Conservation (phyloP, 2,888 invertebrate genomes). For the Agapostemon virescens region DNA sequence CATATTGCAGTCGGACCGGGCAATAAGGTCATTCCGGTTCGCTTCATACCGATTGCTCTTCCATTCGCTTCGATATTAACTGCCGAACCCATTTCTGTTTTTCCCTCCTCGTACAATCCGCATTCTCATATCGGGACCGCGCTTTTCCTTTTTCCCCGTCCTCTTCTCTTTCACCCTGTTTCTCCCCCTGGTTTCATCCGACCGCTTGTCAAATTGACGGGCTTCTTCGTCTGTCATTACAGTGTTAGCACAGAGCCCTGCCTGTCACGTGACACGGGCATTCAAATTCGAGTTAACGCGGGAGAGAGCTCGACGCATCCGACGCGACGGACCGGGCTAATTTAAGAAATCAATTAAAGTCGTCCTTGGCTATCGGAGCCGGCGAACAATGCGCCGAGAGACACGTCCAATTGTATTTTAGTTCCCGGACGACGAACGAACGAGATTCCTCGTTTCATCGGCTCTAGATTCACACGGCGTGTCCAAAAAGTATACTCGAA, state of each 20-base stretch:
- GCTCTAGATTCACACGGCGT: not conserved
- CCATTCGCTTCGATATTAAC: conserved; percentile 74
- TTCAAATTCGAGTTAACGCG: conserved; percentile 44
- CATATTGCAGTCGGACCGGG: conserved; percentile 51
- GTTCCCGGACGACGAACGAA: conserved; percentile 8
- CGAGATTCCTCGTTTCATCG: not conserved
- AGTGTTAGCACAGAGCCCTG: not conserved
- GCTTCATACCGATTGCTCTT: conserved; percentile 74
- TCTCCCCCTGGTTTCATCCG: not conserved
- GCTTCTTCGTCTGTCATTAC: conserved; percentile 13
- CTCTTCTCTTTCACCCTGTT: not conserved
- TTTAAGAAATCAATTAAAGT: conserved; percentile 61
- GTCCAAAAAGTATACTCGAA: not conserved
- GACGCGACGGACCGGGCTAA: conserved; percentile 27
- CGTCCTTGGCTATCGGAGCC: conserved; percentile 34
- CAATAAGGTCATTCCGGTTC: conserved; percentile 77
- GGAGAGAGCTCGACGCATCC: not conserved
- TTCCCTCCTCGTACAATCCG: conserved; percentile 53
- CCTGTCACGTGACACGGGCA: conserved; percentile 31
- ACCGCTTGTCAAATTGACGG: not conserved
- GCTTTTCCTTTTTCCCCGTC: conserved; percentile 1
- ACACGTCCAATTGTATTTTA: conserved; percentile 21
- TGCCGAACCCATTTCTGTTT: conserved; percentile 70
- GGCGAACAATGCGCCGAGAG: conserved; percentile 34
- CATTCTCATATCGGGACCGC: conserved; percentile 36